Evolutionary conservation across 2,797 vertebrate species (phyloP).

Genomic region (Cossypha heuglini): DNA sequence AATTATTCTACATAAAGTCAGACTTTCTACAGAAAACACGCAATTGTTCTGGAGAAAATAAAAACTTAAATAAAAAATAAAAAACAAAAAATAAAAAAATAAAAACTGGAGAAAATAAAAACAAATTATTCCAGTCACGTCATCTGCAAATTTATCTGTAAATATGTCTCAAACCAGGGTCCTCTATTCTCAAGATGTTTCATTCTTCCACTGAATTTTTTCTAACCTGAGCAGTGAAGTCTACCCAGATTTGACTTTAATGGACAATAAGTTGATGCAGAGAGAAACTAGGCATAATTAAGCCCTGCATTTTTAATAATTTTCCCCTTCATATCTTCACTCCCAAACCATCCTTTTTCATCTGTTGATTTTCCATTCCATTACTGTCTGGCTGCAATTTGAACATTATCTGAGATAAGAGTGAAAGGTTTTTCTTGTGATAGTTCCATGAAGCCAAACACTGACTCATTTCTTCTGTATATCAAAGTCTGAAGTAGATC

Average conservation of each 20-base stretch:
- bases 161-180: neutral
- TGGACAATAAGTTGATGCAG: neutral
- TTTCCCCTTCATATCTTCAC: slow-evolving; percentile 3
- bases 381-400: slow-evolving; percentile 35
- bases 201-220: neutral
- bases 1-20: neutral
- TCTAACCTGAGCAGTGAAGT: neutral
- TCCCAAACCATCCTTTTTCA: neutral
- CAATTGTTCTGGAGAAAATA: neutral
- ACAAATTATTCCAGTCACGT: neutral
- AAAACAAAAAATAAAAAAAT: too few relatives aligned
- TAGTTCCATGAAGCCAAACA: slow-evolving; percentile 42
- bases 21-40: neutral
- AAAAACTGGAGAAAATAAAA: neutral
- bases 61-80: neutral
- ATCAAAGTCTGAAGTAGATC: slow-evolving; percentile 61
- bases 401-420: slow-evolving; percentile 58
- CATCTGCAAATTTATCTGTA: neutral
- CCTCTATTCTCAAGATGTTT: neutral
- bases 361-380: slow-evolving; percentile 20
- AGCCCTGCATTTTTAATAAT: neutral
- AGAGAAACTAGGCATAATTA: neutral
- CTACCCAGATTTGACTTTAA: neutral
- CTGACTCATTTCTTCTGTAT: slow-evolving; percentile 55
- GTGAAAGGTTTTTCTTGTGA: slow-evolving; percentile 58